Evolutionary conservation across 2,888 invertebrate species (phyloP).

Genomic region (Apomyelois bistriatella): DNA sequence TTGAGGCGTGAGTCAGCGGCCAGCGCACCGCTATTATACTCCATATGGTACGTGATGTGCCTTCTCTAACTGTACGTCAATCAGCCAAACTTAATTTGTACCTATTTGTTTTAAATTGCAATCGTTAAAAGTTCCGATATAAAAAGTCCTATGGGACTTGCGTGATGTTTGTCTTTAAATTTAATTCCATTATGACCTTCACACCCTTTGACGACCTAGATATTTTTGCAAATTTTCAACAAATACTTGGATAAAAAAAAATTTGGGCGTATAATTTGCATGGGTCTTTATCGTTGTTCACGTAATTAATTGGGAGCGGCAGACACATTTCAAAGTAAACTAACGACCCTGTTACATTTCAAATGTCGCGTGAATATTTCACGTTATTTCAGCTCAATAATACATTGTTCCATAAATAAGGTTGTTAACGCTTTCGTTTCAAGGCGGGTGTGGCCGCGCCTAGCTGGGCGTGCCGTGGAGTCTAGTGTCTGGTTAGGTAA

Average conservation of each 20-base stretch:
- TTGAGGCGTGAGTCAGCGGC: constrained; percentile 54
- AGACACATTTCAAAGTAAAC: constrained; percentile 25
- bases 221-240: background rate
- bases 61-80: constrained; percentile 26
- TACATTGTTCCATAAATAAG: constrained; percentile 36
- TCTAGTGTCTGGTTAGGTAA: constrained; percentile 14
- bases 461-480: constrained; percentile 18
- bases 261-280: constrained; percentile 15
- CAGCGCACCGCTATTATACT: constrained; percentile 53
- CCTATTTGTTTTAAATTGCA: background rate
- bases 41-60: constrained; percentile 50
- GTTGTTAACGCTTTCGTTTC: constrained; percentile 30
- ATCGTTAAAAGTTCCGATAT: background rate
- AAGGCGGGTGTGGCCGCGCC: constrained; percentile 16
- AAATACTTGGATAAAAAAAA: background rate
- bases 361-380: constrained; percentile 30
- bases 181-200: background rate
- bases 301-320: constrained; percentile 22
- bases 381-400: constrained; percentile 24
- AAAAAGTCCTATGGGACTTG: background rate
- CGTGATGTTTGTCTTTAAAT: too few relatives aligned
- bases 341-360: constrained; percentile 18
- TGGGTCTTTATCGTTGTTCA: constrained; percentile 15
- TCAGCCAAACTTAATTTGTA: background rate
- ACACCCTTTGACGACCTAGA: constrained; percentile 19